A percentile compares a stretch with the other conserved stretches of the same genome.
These are phyloP conservation scores for Chrysaora quinquecirrha DNA, from an alignment of 30 jellyfish, hydroid and myxozoan species.

Conservation along the genomic window DNA sequence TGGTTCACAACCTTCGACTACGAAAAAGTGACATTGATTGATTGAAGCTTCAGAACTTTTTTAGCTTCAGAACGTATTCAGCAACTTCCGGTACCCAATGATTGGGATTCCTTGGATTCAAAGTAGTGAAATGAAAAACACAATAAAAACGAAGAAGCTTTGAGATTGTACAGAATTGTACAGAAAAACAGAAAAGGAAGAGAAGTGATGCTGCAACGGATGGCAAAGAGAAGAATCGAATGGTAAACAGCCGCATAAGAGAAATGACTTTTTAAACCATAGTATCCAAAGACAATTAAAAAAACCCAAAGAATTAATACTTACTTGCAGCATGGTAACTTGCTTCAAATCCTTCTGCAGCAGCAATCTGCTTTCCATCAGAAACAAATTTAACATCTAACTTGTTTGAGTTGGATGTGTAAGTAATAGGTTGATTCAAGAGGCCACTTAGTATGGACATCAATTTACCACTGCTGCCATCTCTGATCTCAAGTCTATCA, in stretches of 20 bases:
- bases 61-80: too few relatives aligned
- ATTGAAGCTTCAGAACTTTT: too few relatives aligned
- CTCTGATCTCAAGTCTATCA: slow-evolving; percentile 78
- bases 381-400: slow-evolving; percentile 81
- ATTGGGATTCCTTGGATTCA: not conserved
- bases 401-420: slow-evolving; percentile 78
- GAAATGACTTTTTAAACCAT: too few relatives aligned
- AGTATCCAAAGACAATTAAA: not conserved
- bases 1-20: too few relatives aligned
- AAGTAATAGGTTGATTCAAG: slow-evolving; percentile 44
- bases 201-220: not conserved
- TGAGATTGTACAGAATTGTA: not conserved
- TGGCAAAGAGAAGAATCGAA: too few relatives aligned
- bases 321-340: slow-evolving; percentile 74
- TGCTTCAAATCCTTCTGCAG: slow-evolving; percentile 86
- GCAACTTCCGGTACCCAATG: not conserved
- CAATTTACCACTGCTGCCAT: slow-evolving; percentile 65
- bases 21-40: too few relatives aligned
- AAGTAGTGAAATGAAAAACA: too few relatives aligned
- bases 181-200: not conserved
- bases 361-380: slow-evolving; percentile 59
- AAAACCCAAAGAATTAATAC: not conserved
- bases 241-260: too few relatives aligned
- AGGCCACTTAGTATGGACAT: slow-evolving; percentile 78
- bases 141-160: too few relatives aligned